These are phyloP conservation scores for Macquaria australasica DNA, from an alignment of 2,113 vertebrate genomes.

Conservation along the genomic window DNA sequence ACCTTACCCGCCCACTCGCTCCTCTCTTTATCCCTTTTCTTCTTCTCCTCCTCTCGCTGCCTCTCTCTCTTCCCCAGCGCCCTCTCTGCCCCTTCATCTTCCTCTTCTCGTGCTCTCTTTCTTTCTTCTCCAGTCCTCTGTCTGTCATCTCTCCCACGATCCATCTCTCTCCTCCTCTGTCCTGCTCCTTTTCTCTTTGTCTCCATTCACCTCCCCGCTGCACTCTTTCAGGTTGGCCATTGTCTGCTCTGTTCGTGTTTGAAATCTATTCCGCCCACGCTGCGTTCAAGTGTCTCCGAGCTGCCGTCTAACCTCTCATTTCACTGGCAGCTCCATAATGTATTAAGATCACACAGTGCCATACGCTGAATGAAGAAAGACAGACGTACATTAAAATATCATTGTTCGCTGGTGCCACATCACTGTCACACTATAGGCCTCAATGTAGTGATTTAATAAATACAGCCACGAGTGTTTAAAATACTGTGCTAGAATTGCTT, in stretches of 20 bases:
- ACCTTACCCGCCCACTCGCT: slow-evolving; percentile 38
- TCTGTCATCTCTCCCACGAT: not conserved
- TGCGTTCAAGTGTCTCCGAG: slow-evolving; percentile 58
- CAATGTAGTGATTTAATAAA: slow-evolving; percentile 18
- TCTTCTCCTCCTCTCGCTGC: not conserved
- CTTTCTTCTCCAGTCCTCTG: not conserved
- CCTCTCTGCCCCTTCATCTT: not conserved
- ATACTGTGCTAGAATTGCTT: not conserved
- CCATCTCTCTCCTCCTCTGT: not conserved
- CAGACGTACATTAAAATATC: slow-evolving; percentile 22
- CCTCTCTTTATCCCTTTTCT: not conserved
- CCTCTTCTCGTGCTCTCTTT: not conserved
- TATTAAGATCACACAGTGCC: slow-evolving; percentile 29
- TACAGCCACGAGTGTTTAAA: not conserved
- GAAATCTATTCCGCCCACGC: slow-evolving; percentile 72
- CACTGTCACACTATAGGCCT: not conserved
- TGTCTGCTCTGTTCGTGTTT: slow-evolving; percentile 65
- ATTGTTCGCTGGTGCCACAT: slow-evolving; percentile 28
- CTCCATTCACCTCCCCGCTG: slow-evolving; percentile 46
- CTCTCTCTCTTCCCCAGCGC: not conserved
- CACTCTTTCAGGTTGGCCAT: slow-evolving; percentile 48
- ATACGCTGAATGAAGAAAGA: slow-evolving; percentile 21
- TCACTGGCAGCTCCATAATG: slow-evolving; percentile 58
- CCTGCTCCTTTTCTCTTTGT: not conserved
- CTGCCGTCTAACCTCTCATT: slow-evolving; percentile 70